Base-by-base conservation (phyloP, 2,113 vertebrate genomes). In the Macroglossus sobrinus region DNA sequence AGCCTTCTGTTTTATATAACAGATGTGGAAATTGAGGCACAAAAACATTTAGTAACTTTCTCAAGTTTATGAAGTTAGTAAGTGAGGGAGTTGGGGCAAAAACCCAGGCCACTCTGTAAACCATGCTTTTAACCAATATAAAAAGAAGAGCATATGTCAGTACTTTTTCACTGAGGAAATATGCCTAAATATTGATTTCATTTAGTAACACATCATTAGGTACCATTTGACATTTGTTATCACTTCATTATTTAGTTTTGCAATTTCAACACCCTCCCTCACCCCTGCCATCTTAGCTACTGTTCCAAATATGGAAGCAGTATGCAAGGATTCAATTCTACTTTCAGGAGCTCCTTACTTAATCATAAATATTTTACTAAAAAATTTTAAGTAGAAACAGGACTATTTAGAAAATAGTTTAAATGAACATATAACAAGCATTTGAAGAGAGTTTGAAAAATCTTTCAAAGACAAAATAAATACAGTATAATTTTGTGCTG, bases 241-340 rank as follows among this genome's bases (percentile, higher is more conserved):
- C 74, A 75, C 66, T 66, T 93, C 47, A 50, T 93, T 76, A 92
- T 68, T 90, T 96, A 55, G 53, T 89, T 92, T 95, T 87, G 11
- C 16, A 55, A 7, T 90, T 90, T 95, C 69, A 57, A n/a, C 61
- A 86, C 28, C 24, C 33, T 26, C 28, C 24, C 33, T 26, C 6
- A 38, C 5, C 15, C 4, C 69, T 50, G 16, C 64, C 50, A 22
- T 69, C 57, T 22, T 61, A 30, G 64, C 64, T 87, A 55, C 84
- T 28, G 21, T 66, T 80, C 21, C 38, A 40, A 50, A 94, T 79
- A 69, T 59, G 64, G 59, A 47, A 84, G 22, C 35, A 16, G 3
- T 3, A 16, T 40, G n/a, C 3, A 78, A 64, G 24, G 11, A 45
- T 61, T 71, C 69, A 33, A 2, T 53, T 8, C 16, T 38, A n/a